Base-by-base conservation (phyloP, 2,888 invertebrate genomes). In the Podotricha telesiphe region DNA sequence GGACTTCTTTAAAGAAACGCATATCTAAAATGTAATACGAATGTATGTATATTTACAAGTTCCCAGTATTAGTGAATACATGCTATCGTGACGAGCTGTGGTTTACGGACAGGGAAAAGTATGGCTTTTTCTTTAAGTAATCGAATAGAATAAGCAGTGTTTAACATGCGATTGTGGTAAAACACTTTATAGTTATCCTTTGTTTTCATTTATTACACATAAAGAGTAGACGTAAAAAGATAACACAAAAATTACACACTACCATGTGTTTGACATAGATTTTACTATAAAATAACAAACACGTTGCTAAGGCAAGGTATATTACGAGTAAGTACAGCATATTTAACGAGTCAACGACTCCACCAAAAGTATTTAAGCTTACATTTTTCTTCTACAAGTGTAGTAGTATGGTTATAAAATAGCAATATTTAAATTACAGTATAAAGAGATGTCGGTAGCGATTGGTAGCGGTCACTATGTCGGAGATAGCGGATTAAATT, bases 41-140 rank as follows among this genome's bases (percentile, higher is more conserved):
- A 53, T 53, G 13, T 10, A 2, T 8, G 28, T 34, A 22, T 53
- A 15, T 53, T n/a, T 53, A 22, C 2, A 28, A 28, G 13, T 22
- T 53, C 28, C n/a, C 28, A 11, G 37, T 37, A 37, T 37, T 37
- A 13, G 42, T 42, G 13, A 13, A 42, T 42, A 37, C 8, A 1
- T 4, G 34, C 47, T 48, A 37, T 62, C 48, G 48, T 62, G 62
- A 62, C 62, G 48, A 37, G 20, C 19, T 48, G 62, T 34, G 62
- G 19, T 28, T 62, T 17, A 37, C 15, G 7, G 19, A 10, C 48
- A 48, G 28, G n/a, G 62, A 62, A 55, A 48, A 34, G 48, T 47
- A 13, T 61, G 3, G 22, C 11, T 34, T 34, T 45, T 42, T 61
- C 20, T 37, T 10, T 37, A 17, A 28, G 4, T 37, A 1, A 62